Conservation (phyloP, 37 sponge, comb jelly and placozoan species). For the Mnemiopsis leidyi region DNA sequence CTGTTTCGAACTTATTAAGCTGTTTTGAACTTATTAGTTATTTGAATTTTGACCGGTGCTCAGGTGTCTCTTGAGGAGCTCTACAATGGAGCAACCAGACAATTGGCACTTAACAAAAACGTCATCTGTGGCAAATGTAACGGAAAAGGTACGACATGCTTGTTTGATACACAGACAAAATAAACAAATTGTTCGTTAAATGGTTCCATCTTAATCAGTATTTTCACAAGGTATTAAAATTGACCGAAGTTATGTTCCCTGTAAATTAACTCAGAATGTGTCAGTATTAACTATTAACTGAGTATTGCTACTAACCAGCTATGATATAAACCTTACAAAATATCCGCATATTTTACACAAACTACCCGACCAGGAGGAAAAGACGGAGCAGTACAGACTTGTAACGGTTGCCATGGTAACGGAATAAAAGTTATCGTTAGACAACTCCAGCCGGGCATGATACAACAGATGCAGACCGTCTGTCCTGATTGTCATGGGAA, state of each 20-base stretch:
- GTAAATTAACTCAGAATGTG: too few relatives aligned
- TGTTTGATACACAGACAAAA: too few relatives aligned
- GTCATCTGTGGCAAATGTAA: slow-evolving; percentile 83
- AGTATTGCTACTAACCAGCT: too few relatives aligned
- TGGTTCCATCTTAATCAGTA: too few relatives aligned
- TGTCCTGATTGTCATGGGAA: slow-evolving; percentile 79
- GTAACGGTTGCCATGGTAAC: slow-evolving; percentile 80
- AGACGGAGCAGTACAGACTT: slow-evolving; percentile 71
- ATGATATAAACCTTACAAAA: too few relatives aligned
- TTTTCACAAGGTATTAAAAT: too few relatives aligned
- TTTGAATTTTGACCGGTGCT: not conserved
- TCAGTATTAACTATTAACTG: too few relatives aligned
- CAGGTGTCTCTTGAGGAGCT: slow-evolving; percentile 88
- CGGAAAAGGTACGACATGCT: slow-evolving; percentile 68
- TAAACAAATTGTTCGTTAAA: too few relatives aligned
- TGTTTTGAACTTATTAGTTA: too few relatives aligned
- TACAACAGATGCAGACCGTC: slow-evolving; percentile 81
- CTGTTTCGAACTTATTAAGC: too few relatives aligned
- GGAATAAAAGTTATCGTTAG: slow-evolving; percentile 81
- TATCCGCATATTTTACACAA: too few relatives aligned
- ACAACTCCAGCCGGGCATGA: slow-evolving; percentile 83
- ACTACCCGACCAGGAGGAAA: slow-evolving; percentile 92
- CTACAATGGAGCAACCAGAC: slow-evolving; percentile 87
- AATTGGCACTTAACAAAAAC: slow-evolving; percentile 84
- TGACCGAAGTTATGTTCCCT: too few relatives aligned